These are phyloP conservation scores for Drosophila nigricruria DNA, from an alignment of 2,888 invertebrate species.

Conservation along the genomic window DNA sequence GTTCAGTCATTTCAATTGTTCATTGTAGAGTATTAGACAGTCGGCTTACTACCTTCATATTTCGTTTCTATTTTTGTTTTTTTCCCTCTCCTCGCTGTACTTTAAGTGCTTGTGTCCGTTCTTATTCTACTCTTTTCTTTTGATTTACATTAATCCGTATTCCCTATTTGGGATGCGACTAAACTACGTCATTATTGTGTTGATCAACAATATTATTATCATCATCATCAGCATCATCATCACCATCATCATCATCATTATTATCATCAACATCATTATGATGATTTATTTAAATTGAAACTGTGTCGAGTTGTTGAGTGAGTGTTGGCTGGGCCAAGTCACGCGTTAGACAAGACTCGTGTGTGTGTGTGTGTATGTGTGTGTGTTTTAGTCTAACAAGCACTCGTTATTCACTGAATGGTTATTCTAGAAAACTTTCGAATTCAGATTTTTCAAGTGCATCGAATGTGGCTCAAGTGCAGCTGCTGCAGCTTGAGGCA, in stretches of 20 bases:
- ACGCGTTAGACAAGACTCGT: slow-evolving; percentile 36
- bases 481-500: slow-evolving; percentile 41
- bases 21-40: neutral
- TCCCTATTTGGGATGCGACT: slow-evolving; percentile 40
- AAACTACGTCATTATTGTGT: slow-evolving; percentile 29
- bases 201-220: slow-evolving; percentile 18
- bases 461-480: slow-evolving; percentile 74
- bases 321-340: slow-evolving; percentile 38
- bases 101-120: slow-evolving; percentile 61
- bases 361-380: slow-evolving; percentile 3
- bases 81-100: neutral
- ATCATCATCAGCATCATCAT: slow-evolving; percentile 20
- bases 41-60: neutral
- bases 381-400: slow-evolving; percentile 9
- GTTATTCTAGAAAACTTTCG: slow-evolving; percentile 63
- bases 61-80: neutral
- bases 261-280: slow-evolving; percentile 39
- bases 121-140: slow-evolving; percentile 9
- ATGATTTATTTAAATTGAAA: slow-evolving; percentile 73
- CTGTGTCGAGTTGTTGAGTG: slow-evolving; percentile 52
- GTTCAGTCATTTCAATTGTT: neutral
- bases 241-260: neutral
- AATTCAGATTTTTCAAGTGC: slow-evolving; percentile 68
- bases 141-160: slow-evolving; percentile 19
- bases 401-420: slow-evolving; percentile 26